phyloP scores from a whole-genome alignment of 2,113 vertebrate species.

The Pristiophorus japonicus region DNA sequence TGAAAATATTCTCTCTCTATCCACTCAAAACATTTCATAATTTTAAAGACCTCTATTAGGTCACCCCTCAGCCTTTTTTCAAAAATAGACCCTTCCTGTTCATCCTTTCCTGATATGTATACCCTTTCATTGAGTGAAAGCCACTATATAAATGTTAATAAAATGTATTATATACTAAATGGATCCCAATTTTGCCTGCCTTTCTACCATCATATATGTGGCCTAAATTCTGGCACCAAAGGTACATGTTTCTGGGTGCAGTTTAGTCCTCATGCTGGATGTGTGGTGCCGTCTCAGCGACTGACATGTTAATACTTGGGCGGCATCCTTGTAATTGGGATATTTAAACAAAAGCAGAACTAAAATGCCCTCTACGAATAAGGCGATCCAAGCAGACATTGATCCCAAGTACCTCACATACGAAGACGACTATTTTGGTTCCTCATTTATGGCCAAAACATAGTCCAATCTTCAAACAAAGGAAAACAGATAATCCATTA shows the following conservation, averaged over 20 bases:
- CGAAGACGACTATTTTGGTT: neutral
- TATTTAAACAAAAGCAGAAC: neutral
- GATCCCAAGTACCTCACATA: neutral
- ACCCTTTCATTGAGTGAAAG: too few species aligned
- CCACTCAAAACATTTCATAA: too few species aligned
- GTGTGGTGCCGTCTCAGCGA: neutral
- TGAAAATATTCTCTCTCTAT: too few species aligned
- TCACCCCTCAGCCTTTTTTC: too few species aligned
- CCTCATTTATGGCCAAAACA: neutral
- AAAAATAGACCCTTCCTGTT: too few species aligned
- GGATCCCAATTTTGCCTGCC: neutral
- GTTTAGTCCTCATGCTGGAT: neutral
- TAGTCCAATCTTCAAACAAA: neutral
- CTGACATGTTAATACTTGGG: neutral
- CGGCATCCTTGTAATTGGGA: neutral
- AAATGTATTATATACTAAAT: neutral
- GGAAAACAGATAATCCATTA: neutral
- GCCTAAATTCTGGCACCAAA: neutral
- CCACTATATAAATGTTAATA: neutral
- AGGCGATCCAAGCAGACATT: neutral
- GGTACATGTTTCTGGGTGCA: neutral
- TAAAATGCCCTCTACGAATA: neutral
- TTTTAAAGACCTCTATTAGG: too few species aligned
- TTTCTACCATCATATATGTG: neutral
- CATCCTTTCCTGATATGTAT: too few species aligned